A percentile compares a stretch with the other conserved stretches of the same genome.
Evolutionary conservation across 2,888 invertebrate species (phyloP).

Genomic region (Diarsia mendica): DNA sequence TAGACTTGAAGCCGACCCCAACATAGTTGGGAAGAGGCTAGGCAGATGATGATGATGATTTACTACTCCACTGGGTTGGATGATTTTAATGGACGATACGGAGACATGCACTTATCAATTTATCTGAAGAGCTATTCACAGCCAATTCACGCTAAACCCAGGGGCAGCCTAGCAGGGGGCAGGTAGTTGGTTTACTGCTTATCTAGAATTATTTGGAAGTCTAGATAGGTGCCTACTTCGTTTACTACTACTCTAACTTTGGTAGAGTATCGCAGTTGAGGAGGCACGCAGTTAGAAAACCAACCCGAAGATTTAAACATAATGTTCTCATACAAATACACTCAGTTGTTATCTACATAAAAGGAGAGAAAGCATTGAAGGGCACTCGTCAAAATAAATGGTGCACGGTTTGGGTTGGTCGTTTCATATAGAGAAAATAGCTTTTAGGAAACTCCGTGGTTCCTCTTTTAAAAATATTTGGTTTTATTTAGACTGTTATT

Average conservation of each 20-base stretch:
- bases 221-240: not conserved
- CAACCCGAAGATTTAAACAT: not conserved
- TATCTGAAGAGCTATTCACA: not conserved
- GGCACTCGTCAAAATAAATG: not conserved
- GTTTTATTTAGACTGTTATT: not conserved
- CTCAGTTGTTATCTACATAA: not conserved
- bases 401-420: not conserved
- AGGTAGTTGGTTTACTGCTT: not conserved
- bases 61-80: not conserved
- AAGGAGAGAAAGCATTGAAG: not conserved
- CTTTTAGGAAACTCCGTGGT: not conserved
- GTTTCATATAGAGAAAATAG: not conserved
- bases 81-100: not conserved
- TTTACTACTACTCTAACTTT: not conserved
- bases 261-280: not conserved
- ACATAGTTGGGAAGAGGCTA: too few relatives aligned
- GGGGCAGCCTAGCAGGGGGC: not conserved
- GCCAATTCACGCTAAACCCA: not conserved
- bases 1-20: too few relatives aligned
- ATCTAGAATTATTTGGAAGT: not conserved
- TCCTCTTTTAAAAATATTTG: not conserved
- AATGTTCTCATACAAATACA: not conserved
- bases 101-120: not conserved
- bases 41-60: too few relatives aligned
- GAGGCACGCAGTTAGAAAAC: not conserved